A percentile compares a stretch with the other conserved stretches of the same genome.
Evolutionary conservation across 2,797 vertebrate species (phyloP).

Genomic region (Gymnoscopelus microlampas): DNA sequence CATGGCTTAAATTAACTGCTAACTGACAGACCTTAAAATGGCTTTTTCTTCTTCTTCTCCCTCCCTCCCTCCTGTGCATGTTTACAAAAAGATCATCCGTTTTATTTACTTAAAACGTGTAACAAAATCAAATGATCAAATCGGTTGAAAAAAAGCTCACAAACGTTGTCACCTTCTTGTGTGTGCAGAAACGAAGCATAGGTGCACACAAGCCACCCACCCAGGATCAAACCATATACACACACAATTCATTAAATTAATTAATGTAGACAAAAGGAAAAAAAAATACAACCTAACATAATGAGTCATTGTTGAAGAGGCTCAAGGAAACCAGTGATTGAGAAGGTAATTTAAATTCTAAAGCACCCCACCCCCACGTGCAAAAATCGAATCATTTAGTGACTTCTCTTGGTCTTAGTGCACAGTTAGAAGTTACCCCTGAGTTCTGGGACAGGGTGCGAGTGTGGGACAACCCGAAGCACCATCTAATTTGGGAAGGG

Average conservation of each 20-base stretch:
- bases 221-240: conserved; percentile 50
- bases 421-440: conserved; percentile 89
- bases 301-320: conserved; percentile 31
- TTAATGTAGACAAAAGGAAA: not conserved
- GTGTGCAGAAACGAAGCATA: conserved; percentile 47
- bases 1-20: conserved; percentile 79
- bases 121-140: conserved; percentile 55
- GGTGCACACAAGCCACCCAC: conserved; percentile 59
- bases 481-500: conserved; percentile 19
- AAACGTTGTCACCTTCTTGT: conserved; percentile 33
- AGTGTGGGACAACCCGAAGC: conserved; percentile 46
- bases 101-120: conserved; percentile 35
- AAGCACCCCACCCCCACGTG: conserved; percentile 42
- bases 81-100: conserved; percentile 65
- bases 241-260: not conserved
- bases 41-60: conserved; percentile 24
- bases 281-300: conserved; percentile 14
- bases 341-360: conserved; percentile 67
- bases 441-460: conserved; percentile 85
- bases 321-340: conserved; percentile 28
- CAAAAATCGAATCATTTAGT: conserved; percentile 57
- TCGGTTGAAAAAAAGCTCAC: conserved; percentile 46
- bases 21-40: conserved; percentile 73
- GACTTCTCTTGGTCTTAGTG: conserved; percentile 72
- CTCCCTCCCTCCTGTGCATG: conserved; percentile 51